Conservation (phyloP, 2,888 invertebrate genomes). For the Cerastis leucographa region DNA sequence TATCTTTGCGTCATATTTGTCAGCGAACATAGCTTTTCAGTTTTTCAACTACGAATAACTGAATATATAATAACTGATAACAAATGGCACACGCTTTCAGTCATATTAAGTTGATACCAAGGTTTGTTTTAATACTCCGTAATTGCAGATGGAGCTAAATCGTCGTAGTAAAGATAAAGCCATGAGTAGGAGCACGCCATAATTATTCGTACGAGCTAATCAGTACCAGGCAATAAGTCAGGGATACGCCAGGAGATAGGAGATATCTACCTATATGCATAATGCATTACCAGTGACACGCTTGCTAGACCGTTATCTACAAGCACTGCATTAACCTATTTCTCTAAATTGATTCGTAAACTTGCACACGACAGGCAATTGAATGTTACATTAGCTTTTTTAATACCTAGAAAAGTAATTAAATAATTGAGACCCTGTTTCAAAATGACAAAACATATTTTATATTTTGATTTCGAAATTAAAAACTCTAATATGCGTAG, state of each 20-base stretch:
- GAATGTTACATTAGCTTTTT: constrained; percentile 6
- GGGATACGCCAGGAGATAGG: constrained; percentile 34
- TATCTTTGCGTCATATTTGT: not conserved
- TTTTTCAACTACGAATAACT: not conserved
- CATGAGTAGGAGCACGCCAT: not conserved
- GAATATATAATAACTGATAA: too few relatives aligned
- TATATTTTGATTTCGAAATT: constrained; percentile 48
- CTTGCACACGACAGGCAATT: constrained; percentile 38
- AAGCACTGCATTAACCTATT: constrained; percentile 54
- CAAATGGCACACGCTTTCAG: not conserved
- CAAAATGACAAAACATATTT: constrained; percentile 36
- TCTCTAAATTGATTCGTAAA: constrained; percentile 36
- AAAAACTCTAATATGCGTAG: constrained; percentile 57
- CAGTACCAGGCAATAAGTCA: constrained; percentile 27
- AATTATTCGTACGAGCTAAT: constrained; percentile 42
- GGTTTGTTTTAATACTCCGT: not conserved
- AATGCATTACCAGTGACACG: constrained; percentile 59
- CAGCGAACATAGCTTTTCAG: not conserved
- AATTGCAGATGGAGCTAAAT: not conserved
- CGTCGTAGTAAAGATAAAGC: not conserved
- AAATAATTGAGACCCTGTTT: constrained; percentile 23
- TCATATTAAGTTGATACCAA: not conserved
- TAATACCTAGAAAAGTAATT: constrained; percentile 5
- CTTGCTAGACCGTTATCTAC: constrained; percentile 53
- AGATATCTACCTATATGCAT: constrained; percentile 55